Conservation (phyloP, 2,113 vertebrate genomes). For the Sitta europaea region DNA sequence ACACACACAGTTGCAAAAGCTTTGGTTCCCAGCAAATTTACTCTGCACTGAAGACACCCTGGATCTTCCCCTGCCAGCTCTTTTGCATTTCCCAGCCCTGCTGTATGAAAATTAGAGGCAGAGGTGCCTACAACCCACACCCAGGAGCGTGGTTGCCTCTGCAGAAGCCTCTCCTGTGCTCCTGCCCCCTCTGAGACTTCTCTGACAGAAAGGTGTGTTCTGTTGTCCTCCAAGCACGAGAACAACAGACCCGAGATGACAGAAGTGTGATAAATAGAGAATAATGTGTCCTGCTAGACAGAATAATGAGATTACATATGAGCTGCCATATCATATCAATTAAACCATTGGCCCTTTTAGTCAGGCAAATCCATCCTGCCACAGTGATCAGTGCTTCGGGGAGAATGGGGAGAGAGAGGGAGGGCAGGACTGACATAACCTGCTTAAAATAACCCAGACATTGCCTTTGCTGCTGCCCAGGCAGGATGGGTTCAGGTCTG, state of each 20-base stretch:
- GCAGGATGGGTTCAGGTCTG: accelerated
- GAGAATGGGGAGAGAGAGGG: neutral
- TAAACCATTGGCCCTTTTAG: conserved; percentile 44
- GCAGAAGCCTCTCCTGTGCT: neutral
- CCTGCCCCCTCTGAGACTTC: neutral
- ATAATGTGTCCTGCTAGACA: conserved; percentile 55
- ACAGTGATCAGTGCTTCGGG: neutral
- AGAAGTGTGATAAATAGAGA: conserved; percentile 54
- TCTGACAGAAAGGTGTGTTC: neutral
- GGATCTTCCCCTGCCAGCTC: neutral
- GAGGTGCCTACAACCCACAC: neutral
- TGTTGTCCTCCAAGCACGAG: neutral
- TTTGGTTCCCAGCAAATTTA: neutral
- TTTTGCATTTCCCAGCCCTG: neutral
- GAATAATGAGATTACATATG: conserved; percentile 59
- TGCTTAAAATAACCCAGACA: conserved; percentile 16
- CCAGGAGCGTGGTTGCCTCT: neutral
- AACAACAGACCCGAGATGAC: neutral
- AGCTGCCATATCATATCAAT: conserved; percentile 62
- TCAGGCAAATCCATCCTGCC: conserved; percentile 32
- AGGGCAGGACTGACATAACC: conserved; percentile 17
- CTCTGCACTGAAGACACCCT: neutral
- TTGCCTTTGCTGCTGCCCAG: accelerated
- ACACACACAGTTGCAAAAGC: neutral
- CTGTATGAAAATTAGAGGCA: neutral